Conservation (phyloP, 53 echinoderm and acorn worm genomes). For the Mesocentrotus franciscanus region DNA sequence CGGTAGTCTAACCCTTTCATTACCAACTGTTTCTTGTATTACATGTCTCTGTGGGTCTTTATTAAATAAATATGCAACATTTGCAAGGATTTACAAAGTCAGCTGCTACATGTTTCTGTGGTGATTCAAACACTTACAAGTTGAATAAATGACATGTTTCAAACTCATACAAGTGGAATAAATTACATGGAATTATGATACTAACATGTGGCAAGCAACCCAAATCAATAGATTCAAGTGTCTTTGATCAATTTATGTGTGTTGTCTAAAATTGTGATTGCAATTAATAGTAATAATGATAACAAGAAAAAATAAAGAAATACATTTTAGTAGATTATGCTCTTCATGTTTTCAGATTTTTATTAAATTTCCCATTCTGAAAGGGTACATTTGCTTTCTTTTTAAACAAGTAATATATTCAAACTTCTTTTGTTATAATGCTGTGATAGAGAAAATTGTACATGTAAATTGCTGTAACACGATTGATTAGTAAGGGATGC, state of each 20-base stretch:
- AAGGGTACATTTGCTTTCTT: background rate
- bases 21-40: background rate
- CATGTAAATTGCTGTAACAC: background rate
- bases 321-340: background rate
- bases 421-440: background rate
- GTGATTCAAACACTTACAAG: background rate
- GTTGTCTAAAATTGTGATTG: background rate
- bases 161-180: too few relatives aligned
- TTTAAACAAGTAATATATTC: conserved; percentile 7
- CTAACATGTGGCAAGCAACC: background rate
- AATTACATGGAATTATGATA: too few relatives aligned
- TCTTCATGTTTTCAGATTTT: background rate
- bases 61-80: background rate
- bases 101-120: background rate
- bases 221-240: background rate
- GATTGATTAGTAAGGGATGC: background rate
- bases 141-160: too few relatives aligned
- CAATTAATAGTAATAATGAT: background rate
- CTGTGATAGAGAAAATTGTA: background rate
- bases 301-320: background rate
- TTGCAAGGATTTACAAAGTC: background rate
- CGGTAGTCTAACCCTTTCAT: background rate
- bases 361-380: background rate
- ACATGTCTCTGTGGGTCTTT: background rate
- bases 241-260: background rate